phyloP scores from a whole-genome alignment of 2,888 invertebrate genomes.

The Watsonalla cultraria region DNA sequence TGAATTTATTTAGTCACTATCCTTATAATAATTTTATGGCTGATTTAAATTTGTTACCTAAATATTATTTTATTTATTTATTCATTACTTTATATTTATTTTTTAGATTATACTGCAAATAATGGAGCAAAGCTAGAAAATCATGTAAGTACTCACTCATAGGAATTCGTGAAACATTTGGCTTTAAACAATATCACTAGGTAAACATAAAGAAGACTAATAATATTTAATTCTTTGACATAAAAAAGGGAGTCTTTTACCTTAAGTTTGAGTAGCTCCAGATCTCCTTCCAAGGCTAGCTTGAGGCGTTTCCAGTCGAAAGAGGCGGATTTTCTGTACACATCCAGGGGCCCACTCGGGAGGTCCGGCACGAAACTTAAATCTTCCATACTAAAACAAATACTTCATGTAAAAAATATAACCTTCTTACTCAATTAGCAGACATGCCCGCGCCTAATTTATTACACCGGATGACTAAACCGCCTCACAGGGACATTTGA shows the following conservation, averaged over 20 bases:
- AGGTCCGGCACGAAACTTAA: slow-evolving; percentile 82
- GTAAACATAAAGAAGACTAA: neutral
- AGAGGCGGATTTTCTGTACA: slow-evolving; percentile 86
- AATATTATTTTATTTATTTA: no score
- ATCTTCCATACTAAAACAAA: slow-evolving; percentile 65
- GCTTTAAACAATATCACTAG: no score
- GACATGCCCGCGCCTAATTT: slow-evolving; percentile 26
- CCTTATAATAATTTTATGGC: no score
- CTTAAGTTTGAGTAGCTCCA: slow-evolving; percentile 85
- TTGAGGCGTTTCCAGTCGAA: slow-evolving; percentile 94
- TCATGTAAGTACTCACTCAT: no score
- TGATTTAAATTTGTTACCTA: no score
- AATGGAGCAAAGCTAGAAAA: no score
- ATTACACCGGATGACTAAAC: slow-evolving; percentile 46
- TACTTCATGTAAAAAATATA: slow-evolving; percentile 13
- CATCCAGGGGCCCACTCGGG: slow-evolving; percentile 87
- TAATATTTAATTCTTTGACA: neutral
- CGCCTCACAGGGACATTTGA: slow-evolving; percentile 32
- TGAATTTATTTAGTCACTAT: no score
- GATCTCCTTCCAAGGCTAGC: slow-evolving; percentile 86
- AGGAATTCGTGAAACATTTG: no score
- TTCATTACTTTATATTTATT: no score
- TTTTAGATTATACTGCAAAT: no score
- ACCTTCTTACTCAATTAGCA: slow-evolving; percentile 19
- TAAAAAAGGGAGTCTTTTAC: slow-evolving; percentile 62